Conservation (phyloP, 2,888 invertebrate species). For the Synanthedon andrenaeformis region DNA sequence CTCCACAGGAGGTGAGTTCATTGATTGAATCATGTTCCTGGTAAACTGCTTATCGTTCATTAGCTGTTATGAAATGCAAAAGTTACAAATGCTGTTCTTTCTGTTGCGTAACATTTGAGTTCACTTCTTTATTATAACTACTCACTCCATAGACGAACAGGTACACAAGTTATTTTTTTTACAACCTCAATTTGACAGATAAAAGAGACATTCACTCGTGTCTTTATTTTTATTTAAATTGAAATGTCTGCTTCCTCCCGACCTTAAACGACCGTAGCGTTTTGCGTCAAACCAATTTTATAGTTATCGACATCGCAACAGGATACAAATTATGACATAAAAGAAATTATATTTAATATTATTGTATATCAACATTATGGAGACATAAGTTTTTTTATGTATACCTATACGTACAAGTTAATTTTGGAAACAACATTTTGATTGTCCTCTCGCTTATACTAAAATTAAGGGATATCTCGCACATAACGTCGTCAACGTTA, state of each 20-base stretch:
- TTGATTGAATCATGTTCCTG: slow-evolving; percentile 1
- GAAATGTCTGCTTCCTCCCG: slow-evolving; percentile 35
- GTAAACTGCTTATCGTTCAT: background rate
- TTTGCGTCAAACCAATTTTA: slow-evolving; percentile 20
- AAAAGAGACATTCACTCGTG: background rate
- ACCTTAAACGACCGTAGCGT: slow-evolving; percentile 26
- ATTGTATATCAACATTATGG: background rate
- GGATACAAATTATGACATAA: background rate
- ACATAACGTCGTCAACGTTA: no score
- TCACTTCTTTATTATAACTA: no score
- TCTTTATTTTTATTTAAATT: slow-evolving; percentile 11
- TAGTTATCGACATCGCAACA: background rate
- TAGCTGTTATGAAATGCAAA: background rate
- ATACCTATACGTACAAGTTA: no score
- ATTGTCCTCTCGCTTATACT: no score
- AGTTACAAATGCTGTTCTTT: background rate
- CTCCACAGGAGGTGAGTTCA: slow-evolving; percentile 79
- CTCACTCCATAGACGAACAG: no score
- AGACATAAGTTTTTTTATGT: no score
- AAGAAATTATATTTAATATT: background rate
- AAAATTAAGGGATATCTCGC: no score
- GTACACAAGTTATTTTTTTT: no score
- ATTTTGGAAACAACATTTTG: no score
- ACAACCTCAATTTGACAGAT: background rate
- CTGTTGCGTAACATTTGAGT: background rate